Base-by-base conservation (phyloP, 2,797 vertebrate genomes). In the Sparidentex hasta region DNA sequence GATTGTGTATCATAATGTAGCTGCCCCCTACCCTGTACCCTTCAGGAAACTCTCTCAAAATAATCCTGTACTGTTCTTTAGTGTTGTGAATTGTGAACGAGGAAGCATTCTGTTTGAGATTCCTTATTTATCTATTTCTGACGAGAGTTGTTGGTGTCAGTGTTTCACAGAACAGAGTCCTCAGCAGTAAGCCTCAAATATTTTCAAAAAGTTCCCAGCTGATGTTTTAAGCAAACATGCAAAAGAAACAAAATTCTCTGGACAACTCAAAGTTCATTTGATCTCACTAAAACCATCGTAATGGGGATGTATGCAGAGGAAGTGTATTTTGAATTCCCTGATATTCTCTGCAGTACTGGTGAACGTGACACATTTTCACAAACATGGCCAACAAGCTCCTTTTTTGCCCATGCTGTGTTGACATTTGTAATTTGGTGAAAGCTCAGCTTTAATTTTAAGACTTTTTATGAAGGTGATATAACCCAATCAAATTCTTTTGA, bases 111-210 rank as follows among this genome's bases (percentile, higher is more conserved):
- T 65, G 55, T 68, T 54, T 63, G 20, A 80, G 44, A 80, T 76
- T 82, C 25, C 33, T 27, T 65, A 18, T 80, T 62, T 70, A 11
- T 69, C 38, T 65, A 21, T 81, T 72, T 84, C 73, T 82, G 58
- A 74, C 54, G 78, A 82, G 82, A 82, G 78, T 87, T 88, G 78
- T 93, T 92, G 86, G 87, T 92, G 90, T 90, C 85, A 88, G 76
- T 85, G 83, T 91, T 91, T 93, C 88, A 91, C 88, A 90, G 92
- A 95, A 93, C 91, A 93, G 90, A 92, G 88, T 86, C 81, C 74
- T 88, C 82, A 78, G 80, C 81, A 90, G 76, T 25, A 71, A 77
- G 75, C 84, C 72, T 65, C 27, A 71, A 69, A 74, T 47, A 27
- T 62, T 55, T 71, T 43, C 18, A 55, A 71, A 57, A 74, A 48